Evolutionary conservation across 1,140 invertebrate species (phyloP).

Genomic region (Microplitis mediator): DNA sequence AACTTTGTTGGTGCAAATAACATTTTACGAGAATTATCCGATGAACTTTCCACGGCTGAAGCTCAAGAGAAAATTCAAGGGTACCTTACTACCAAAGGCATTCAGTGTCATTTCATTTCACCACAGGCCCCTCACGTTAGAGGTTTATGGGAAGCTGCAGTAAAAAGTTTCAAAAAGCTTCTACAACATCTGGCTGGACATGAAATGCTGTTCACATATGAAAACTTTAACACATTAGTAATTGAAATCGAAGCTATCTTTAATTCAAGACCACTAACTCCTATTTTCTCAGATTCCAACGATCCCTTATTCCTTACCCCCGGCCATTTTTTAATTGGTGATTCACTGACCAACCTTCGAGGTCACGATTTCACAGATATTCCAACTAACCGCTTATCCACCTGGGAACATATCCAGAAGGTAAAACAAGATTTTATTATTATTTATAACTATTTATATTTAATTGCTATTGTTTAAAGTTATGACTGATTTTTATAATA

Average conservation of each 20-base stretch:
- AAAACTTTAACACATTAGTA: neutral
- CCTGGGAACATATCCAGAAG: slow-evolving; percentile 17
- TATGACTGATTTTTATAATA: no score
- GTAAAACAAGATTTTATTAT: slow-evolving; percentile 24
- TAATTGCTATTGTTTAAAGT: no score
- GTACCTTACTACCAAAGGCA: neutral
- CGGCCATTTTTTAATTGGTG: slow-evolving; percentile 11
- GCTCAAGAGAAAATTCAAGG: slow-evolving; percentile 1
- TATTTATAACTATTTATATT: no score
- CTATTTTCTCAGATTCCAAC: neutral
- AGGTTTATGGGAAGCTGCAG: slow-evolving; percentile 44
- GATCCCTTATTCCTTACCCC: neutral
- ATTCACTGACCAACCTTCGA: neutral
- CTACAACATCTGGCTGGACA: neutral
- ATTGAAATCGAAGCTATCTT: neutral
- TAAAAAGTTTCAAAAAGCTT: neutral
- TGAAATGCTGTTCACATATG: neutral
- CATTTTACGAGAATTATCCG: slow-evolving; percentile 5
- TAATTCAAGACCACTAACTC: neutral
- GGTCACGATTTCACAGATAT: neutral
- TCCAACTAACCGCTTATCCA: neutral
- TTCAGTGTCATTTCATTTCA: slow-evolving; percentile 46
- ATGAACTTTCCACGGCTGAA: neutral
- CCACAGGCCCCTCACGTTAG: slow-evolving; percentile 47
- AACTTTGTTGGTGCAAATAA: slow-evolving; percentile 27